phyloP scores from a whole-genome alignment of 2,113 vertebrate genomes.

The Neomonachus schauinslandi region DNA sequence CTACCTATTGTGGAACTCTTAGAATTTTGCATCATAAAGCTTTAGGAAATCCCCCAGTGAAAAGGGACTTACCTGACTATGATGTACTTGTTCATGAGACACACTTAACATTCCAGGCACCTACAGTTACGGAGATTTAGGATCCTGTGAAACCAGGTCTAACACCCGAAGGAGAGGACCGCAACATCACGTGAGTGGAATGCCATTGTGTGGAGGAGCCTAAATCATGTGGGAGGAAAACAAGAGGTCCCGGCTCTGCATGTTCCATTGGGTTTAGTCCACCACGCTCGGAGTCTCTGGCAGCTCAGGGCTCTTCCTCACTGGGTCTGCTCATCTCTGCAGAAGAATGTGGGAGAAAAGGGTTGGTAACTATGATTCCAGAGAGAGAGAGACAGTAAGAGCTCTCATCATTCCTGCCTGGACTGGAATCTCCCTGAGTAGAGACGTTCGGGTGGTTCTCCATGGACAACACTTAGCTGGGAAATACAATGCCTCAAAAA shows the following conservation, averaged over 20 bases:
- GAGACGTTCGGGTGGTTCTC: neutral
- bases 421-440: neutral
- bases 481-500: neutral
- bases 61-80: neutral
- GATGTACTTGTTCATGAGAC: neutral
- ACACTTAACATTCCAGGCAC: neutral
- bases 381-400: neutral
- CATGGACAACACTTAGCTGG: neutral
- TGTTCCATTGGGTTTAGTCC: neutral
- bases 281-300: neutral
- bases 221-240: neutral
- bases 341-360: neutral
- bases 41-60: neutral
- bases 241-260: rapidly evolving
- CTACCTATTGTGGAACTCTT: neutral
- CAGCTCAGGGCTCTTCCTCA: neutral
- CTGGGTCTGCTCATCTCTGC: neutral
- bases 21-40: neutral
- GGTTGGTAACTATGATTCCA: neutral
- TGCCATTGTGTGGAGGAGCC: rapidly evolving
- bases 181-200: rapidly evolving
- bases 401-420: neutral
- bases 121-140: neutral
- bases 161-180: neutral
- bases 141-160: neutral